Conservation (phyloP, 2,797 vertebrate genomes). For the Merluccius polli region DNA sequence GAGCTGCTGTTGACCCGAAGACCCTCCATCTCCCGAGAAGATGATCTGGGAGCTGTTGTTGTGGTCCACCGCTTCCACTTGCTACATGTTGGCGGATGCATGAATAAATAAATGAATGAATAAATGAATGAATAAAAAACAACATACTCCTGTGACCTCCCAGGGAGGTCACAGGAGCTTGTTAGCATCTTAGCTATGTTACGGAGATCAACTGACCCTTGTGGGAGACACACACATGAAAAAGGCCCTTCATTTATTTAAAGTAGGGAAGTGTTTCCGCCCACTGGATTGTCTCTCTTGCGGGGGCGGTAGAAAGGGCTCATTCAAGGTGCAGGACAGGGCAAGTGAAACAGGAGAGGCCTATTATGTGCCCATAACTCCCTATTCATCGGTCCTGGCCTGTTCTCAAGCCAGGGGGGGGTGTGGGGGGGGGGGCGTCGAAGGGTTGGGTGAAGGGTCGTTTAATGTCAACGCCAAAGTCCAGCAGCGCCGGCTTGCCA, state of each 20-base stretch:
- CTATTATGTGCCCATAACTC: conserved; percentile 69
- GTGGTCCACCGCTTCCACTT: conserved; percentile 50
- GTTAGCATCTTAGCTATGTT: conserved; percentile 44
- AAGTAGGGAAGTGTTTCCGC: conserved; percentile 58
- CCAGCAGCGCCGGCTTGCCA: conserved; percentile 31
- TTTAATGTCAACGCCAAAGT: conserved; percentile 53
- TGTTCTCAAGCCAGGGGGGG: conserved; percentile 52
- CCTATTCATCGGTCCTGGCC: conserved; percentile 50
- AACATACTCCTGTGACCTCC: conserved; percentile 37
- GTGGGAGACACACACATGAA: conserved; percentile 47
- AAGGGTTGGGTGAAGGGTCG: conserved; percentile 51
- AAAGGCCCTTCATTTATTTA: conserved; percentile 68
- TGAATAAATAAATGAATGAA: conserved; percentile 43
- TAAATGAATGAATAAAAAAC: conserved; percentile 40
- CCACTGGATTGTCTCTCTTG: conserved; percentile 65
- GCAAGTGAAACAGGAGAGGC: conserved; percentile 62
- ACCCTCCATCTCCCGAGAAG: conserved; percentile 49
- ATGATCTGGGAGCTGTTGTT: conserved; percentile 60
- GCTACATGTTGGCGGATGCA: conserved; percentile 54
- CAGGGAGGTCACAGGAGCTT: conserved; percentile 59
- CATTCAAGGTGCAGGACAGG: conserved; percentile 58
- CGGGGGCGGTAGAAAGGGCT: conserved; percentile 57
- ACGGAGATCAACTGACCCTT: conserved; percentile 49
- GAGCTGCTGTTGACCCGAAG: conserved; percentile 43
- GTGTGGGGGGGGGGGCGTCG: conserved; percentile 29